Conservation (phyloP, 1,140 invertebrate genomes). For the Mizuhopecten yessoensis region DNA sequence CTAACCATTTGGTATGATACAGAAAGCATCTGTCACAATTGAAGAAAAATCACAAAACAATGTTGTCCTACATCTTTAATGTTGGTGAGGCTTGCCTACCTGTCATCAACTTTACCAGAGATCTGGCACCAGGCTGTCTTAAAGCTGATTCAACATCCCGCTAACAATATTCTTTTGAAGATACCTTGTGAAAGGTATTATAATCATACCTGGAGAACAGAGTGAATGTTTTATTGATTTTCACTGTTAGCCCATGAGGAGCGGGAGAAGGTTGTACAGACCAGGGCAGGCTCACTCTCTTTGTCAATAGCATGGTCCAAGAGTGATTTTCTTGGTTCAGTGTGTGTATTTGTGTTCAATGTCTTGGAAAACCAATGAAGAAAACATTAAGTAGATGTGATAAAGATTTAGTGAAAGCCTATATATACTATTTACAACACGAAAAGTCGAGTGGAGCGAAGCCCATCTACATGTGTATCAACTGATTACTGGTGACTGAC, state of each 20-base stretch:
- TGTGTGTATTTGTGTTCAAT: conserved; percentile 33
- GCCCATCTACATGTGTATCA: conserved; percentile 17
- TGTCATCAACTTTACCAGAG: not conserved
- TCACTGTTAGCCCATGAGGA: not conserved
- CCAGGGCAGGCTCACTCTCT: not conserved
- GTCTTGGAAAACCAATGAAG: conserved; percentile 38
- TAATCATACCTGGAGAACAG: conserved; percentile 27
- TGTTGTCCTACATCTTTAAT: not conserved
- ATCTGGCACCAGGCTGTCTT: not conserved
- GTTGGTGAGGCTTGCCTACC: no score
- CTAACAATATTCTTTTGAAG: not conserved
- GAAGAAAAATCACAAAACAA: not conserved
- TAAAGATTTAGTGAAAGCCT: not conserved
- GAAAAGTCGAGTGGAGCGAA: not conserved
- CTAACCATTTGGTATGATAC: not conserved
- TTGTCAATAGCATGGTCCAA: conserved; percentile 6
- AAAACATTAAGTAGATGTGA: conserved; percentile 39
- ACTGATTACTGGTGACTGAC: not conserved
- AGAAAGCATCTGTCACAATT: conserved; percentile 5
- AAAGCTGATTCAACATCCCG: not conserved
- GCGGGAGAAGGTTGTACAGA: not conserved
- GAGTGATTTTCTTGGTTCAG: conserved; percentile 23
- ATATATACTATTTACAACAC: not conserved
- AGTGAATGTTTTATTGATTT: conserved; percentile 13
- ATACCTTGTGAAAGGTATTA: conserved; percentile 16